Percentiles rank a stretch among this genome's conserved stretches.
phyloP scores from a whole-genome alignment of 2,888 invertebrate genomes.

The Esperia sulphurella region DNA sequence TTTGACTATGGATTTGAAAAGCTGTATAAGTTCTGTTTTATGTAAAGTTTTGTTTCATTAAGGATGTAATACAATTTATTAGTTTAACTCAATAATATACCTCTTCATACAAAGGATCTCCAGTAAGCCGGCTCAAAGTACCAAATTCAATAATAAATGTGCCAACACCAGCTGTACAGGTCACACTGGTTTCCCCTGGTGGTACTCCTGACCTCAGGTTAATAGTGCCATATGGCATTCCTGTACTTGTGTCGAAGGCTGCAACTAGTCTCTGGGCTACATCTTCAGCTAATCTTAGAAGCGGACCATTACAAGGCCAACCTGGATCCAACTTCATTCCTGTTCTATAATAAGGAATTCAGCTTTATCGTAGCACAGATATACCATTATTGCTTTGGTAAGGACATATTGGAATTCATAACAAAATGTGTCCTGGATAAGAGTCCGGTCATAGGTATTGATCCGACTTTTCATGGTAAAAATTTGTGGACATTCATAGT shows the following conservation, averaged over 20 bases:
- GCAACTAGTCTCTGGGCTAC: slow-evolving; percentile 94
- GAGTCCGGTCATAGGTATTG: too few species aligned
- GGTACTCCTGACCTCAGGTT: slow-evolving; percentile 96
- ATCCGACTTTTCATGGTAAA: too few species aligned
- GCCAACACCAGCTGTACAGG: slow-evolving; percentile 98
- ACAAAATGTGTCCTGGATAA: too few species aligned
- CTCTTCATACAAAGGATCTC: slow-evolving; percentile 96
- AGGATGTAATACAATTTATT: too few species aligned
- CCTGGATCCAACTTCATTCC: slow-evolving; percentile 91
- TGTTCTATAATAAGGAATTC: slow-evolving; percentile 71
- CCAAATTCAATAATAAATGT: slow-evolving; percentile 99
- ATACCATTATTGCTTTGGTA: too few species aligned
- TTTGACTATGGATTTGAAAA: too few species aligned
- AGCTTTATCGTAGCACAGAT: too few species aligned
- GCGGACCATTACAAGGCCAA: slow-evolving; percentile 98
- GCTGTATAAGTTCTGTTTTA: too few species aligned
- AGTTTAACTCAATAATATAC: slow-evolving; percentile 39
- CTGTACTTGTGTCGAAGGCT: slow-evolving; percentile 93
- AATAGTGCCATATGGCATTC: slow-evolving; percentile 99
- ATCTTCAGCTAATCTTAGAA: slow-evolving; percentile 95
- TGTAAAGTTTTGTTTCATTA: too few species aligned
- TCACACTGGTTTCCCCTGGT: slow-evolving; percentile 95
- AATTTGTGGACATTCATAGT: too few species aligned
- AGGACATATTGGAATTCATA: too few species aligned
- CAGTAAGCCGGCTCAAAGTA: slow-evolving; percentile 93